Evolutionary conservation across 2,888 invertebrate species (phyloP), one percentile per base, ranked within the genome.

Genomic region (Drosophila testacea): DNA sequence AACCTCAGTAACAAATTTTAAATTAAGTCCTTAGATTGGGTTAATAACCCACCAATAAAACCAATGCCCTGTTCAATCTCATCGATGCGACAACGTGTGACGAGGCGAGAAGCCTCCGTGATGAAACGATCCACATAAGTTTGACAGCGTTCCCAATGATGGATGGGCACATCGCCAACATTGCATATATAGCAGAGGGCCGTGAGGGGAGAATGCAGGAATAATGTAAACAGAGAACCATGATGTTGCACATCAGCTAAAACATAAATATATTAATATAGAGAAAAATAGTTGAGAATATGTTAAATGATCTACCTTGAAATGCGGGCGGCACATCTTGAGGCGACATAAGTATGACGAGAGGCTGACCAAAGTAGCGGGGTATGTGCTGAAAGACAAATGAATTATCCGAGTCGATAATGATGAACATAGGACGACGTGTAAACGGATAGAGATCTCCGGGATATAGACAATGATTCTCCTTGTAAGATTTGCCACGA

Each of bases 391-490:
- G 96, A 93, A 97, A 98, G 79, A 97, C 96, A 92, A 96, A 96
- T 90, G 98, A 98, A 93, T 98, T 98, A 93, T 98, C 97, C 78
- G 98, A 98, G 93, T 99, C 99, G 80, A 99, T 96, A 77, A 99
- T 96, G 68, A 98, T 94, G 93, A 98, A 98, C 72, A 98, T 94
- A 36, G 99, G 98, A 90, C 97, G 96, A 83, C 99, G 94, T 16
- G 98, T 97, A 93, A 97, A 98, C 1, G 98, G 97, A 92, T 96
- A 96, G 73, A 99, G 93, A 93, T 99, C 99, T 70, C 98, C 98
- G 34, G 98, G 98, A 92, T 98, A 97, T 77, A 99, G 94, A 92
- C 96, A 96, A 91, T 96, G 95, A 48, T 94, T 94, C 90, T 96
- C 96, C 91, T 95, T 96, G 74, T 92, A 92, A 16, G 92, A 91